These are phyloP conservation scores for Drosophila baimaii DNA, from an alignment of 1,140 invertebrate species.

Conservation along the genomic window DNA sequence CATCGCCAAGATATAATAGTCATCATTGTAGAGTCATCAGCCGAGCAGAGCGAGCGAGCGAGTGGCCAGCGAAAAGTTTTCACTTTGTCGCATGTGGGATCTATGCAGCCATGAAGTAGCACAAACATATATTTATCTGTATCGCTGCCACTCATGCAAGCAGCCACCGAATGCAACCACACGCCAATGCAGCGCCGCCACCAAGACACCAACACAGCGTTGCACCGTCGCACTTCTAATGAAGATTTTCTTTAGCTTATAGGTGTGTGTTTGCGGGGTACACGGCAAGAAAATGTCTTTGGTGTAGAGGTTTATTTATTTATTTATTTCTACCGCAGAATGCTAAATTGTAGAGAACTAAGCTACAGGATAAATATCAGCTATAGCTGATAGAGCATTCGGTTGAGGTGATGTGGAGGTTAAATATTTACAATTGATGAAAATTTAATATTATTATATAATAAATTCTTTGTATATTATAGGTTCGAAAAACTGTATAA, in stretches of 20 bases:
- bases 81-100: slow-evolving; percentile 76
- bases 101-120: slow-evolving; percentile 68
- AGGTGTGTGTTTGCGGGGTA: background rate
- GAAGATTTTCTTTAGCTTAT: slow-evolving; percentile 48
- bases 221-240: slow-evolving; percentile 43
- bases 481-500: no score
- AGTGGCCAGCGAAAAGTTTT: slow-evolving; percentile 63
- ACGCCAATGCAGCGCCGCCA: slow-evolving; percentile 56
- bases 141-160: slow-evolving; percentile 67
- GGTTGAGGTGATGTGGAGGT: no score
- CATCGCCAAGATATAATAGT: slow-evolving; percentile 29
- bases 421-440: no score
- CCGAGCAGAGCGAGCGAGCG: background rate
- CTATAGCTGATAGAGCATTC: no score
- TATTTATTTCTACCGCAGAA: no score
- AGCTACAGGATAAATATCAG: no score
- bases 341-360: no score
- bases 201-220: slow-evolving; percentile 36
- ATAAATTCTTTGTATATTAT: no score
- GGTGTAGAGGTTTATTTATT: no score
- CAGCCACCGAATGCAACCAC: slow-evolving; percentile 51
- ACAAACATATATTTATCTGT: slow-evolving; percentile 58
- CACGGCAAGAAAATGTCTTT: slow-evolving; percentile 6
- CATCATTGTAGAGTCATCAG: no score
- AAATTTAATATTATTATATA: no score